Percentiles rank a stretch among this genome's conserved stretches.
These are phyloP conservation scores for Deroptyus accipitrinus DNA, from an alignment of 2,113 vertebrate species.

Conservation along the genomic window DNA sequence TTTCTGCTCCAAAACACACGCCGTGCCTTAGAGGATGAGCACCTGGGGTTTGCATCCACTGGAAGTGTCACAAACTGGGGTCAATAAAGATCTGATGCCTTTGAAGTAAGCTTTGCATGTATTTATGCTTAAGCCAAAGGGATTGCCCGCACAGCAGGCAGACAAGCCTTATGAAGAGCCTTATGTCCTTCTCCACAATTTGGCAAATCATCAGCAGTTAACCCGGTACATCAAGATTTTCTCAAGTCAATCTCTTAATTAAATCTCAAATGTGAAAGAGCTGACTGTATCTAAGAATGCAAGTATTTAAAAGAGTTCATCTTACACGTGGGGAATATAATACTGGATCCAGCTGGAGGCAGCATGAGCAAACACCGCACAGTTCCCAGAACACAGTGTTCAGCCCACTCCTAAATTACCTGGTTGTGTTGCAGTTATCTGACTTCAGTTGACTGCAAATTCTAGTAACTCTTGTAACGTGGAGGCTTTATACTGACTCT, in stretches of 20 bases:
- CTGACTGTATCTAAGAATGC: not conserved
- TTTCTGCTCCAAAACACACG: not conserved
- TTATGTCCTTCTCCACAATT: not conserved
- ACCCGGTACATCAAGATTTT: not conserved
- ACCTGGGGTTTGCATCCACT: not conserved
- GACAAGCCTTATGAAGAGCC: not conserved
- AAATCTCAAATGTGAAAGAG: not conserved
- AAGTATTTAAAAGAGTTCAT: not conserved
- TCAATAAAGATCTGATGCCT: not conserved
- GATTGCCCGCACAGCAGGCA: not conserved
- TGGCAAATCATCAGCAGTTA: not conserved
- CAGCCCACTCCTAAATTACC: not conserved
- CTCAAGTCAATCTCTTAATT: not conserved
- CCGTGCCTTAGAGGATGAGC: not conserved
- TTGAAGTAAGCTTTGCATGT: not conserved
- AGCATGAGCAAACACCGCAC: not conserved
- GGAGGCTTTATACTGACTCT: not conserved
- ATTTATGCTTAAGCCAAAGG: not conserved
- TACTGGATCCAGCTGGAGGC: not conserved
- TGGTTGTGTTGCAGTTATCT: not conserved
- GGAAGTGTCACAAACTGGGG: not conserved
- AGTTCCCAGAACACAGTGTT: not conserved
- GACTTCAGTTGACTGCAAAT: not conserved
- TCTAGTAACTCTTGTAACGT: not conserved
- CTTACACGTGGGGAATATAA: not conserved